These are phyloP conservation scores for Gouania willdenowi DNA, from an alignment of 2,797 vertebrate genomes.

Conservation along the genomic window DNA sequence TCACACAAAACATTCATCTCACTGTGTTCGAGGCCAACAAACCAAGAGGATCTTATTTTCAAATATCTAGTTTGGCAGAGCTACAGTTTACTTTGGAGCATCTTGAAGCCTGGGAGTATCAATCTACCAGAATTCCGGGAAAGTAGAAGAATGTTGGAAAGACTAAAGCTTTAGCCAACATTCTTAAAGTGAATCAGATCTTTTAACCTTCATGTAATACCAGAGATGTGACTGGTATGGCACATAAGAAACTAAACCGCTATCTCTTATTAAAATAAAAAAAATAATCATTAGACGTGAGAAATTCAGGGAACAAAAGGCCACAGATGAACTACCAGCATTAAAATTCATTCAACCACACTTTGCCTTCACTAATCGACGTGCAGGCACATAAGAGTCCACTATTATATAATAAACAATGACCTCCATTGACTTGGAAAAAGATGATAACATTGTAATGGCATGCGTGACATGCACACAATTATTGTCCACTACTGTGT, in stretches of 20 bases:
- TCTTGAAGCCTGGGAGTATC: not conserved
- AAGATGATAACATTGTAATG: conserved; percentile 22
- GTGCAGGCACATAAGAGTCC: conserved; percentile 1
- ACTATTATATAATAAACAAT: conserved; percentile 38
- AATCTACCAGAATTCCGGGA: conserved; percentile 2
- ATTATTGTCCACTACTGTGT: not conserved
- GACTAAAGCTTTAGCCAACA: conserved; percentile 11
- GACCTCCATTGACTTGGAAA: conserved; percentile 26
- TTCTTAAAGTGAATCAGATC: conserved; percentile 1
- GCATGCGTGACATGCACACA: conserved; percentile 24
- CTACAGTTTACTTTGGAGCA: not conserved
- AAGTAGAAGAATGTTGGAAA: conserved; percentile 10
- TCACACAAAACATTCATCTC: conserved; percentile 17
- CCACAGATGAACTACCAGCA: too few species aligned
- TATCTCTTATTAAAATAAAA: too few species aligned
- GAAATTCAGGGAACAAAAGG: too few species aligned
- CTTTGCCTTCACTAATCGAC: not conserved
- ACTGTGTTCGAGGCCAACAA: conserved; percentile 1
- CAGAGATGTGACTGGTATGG: not conserved
- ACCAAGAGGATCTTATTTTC: not conserved
- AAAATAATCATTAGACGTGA: too few species aligned
- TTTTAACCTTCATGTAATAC: not conserved
- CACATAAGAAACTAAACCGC: not conserved
- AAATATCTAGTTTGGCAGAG: conserved; percentile 2
- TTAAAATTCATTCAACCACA: not conserved